phyloP scores from a whole-genome alignment of 2,113 vertebrate genomes.

The Bufo gargarizans region DNA sequence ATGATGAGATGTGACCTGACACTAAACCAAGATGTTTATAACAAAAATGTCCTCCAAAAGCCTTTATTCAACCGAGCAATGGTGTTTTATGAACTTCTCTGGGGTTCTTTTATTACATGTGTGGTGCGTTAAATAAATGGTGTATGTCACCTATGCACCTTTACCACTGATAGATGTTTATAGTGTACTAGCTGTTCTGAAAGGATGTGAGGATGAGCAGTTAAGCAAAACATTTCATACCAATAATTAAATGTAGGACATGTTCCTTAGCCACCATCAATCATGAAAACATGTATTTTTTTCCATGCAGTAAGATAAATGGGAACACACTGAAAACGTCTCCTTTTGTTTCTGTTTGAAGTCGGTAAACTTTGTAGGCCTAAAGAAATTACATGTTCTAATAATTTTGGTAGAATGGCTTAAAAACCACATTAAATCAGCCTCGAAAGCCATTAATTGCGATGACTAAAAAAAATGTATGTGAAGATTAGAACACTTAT shows the following conservation, averaged over 20 bases:
- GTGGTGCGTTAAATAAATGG: neutral
- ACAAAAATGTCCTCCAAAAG: neutral
- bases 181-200: conserved; percentile 5
- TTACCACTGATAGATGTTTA: conserved; percentile 19
- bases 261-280: conserved; percentile 36
- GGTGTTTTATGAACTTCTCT: neutral
- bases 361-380: neutral
- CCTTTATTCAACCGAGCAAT: neutral
- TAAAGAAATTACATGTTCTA: conserved; percentile 29
- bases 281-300: conserved; percentile 21
- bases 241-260: conserved; percentile 28
- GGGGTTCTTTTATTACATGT: neutral
- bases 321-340: conserved; percentile 45
- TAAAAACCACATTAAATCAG: neutral
- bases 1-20: neutral
- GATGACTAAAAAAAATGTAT: conserved; percentile 38
- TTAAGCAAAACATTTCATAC: conserved; percentile 33
- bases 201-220: conserved; percentile 41
- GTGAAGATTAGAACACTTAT: conserved; percentile 33
- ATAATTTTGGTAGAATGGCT: conserved; percentile 20
- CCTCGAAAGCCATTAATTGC: conserved; percentile 20
- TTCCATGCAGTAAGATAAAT: conserved; percentile 46
- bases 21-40: neutral
- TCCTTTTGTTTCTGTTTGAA: conserved; percentile 35
- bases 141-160: conserved; percentile 11